A percentile compares a stretch with the other conserved stretches of the same genome.
Evolutionary conservation across 2,888 invertebrate species (phyloP).

Genomic region (Aspidapion aeneum): DNA sequence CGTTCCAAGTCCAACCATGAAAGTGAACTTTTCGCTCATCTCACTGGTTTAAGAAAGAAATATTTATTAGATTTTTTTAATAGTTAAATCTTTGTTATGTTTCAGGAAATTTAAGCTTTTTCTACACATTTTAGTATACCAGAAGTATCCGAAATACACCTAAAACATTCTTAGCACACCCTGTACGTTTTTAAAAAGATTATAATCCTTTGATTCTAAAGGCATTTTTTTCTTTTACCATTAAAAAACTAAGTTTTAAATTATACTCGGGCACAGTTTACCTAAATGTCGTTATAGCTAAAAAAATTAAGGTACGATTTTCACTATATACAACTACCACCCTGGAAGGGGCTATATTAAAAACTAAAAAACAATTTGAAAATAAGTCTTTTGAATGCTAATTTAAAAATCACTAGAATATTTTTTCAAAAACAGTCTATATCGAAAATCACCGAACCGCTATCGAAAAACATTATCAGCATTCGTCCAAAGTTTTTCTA

Average conservation of each 20-base stretch:
- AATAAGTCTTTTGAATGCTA: constrained; percentile 8
- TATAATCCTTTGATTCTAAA: background rate
- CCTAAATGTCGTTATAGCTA: too few relatives aligned
- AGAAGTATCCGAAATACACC: too few relatives aligned
- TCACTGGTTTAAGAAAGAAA: too few relatives aligned
- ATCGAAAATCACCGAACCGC: background rate
- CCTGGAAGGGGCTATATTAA: background rate
- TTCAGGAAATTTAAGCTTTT: too few relatives aligned
- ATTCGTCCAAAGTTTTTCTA: background rate
- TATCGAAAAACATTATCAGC: background rate
- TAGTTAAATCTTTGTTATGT: too few relatives aligned
- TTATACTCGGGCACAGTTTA: too few relatives aligned
- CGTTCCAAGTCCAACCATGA: too few relatives aligned
- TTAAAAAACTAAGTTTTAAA: background rate
- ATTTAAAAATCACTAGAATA: constrained; percentile 5
- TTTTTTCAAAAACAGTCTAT: background rate
- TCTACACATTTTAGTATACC: too few relatives aligned
- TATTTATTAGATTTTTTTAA: too few relatives aligned
- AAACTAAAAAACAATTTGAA: constrained; percentile 3
- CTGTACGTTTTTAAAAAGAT: background rate
- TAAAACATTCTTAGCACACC: constrained; percentile 23
- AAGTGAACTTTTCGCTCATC: too few relatives aligned
- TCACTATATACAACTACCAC: constrained; percentile 3
- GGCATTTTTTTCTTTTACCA: background rate
- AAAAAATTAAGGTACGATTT: constrained; percentile 2